These are phyloP conservation scores for Bubo scandiacus DNA, from an alignment of 2,113 vertebrate species.

Conservation along the genomic window DNA sequence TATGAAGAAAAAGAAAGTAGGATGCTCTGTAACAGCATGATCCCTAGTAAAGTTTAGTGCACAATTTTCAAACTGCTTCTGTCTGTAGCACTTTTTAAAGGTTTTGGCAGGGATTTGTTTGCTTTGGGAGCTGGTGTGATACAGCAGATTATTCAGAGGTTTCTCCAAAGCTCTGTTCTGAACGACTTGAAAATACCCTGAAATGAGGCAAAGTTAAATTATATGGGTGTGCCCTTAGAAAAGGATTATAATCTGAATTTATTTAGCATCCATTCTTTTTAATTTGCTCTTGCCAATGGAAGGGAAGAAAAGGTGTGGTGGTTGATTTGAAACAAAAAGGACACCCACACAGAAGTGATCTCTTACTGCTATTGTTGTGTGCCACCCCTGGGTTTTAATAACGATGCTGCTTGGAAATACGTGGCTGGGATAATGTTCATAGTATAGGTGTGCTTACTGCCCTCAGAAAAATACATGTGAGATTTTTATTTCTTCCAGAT, in stretches of 20 bases:
- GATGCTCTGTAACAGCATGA: not conserved
- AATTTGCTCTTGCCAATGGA: not conserved
- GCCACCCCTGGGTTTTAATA: not conserved
- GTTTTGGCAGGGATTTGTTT: not conserved
- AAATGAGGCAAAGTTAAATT: not conserved
- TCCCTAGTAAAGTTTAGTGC: not conserved
- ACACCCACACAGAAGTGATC: not conserved
- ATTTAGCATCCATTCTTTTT: not conserved
- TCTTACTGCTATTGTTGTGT: not conserved
- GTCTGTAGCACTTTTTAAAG: not conserved
- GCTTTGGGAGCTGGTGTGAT: not conserved
- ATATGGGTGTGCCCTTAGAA: not conserved
- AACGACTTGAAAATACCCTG: not conserved
- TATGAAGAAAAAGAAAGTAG: not conserved
- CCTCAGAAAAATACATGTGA: not conserved
- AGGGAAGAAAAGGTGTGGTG: not conserved
- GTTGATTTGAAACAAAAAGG: not conserved
- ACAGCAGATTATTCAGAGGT: not conserved
- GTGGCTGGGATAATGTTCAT: not conserved
- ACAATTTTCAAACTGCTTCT: not conserved
- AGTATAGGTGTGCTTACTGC: not conserved
- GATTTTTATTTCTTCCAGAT: not conserved
- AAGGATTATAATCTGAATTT: not conserved
- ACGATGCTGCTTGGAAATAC: fast-evolving
- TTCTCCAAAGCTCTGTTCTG: not conserved